phyloP scores from a whole-genome alignment of 2,113 vertebrate genomes.

The Chelonoidis abingdonii region DNA sequence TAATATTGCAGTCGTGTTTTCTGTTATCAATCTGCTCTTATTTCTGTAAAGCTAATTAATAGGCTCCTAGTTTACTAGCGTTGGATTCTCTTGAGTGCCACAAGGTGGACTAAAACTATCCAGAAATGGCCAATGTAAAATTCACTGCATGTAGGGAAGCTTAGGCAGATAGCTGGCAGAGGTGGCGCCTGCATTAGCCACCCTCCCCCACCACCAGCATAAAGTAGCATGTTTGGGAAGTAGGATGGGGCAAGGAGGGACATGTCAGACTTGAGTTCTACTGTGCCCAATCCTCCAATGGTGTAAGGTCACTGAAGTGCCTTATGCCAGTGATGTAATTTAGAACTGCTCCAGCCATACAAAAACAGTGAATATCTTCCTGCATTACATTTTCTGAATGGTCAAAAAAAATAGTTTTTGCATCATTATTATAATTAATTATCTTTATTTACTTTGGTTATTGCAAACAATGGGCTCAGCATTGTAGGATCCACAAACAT shows the following conservation, averaged over 20 bases:
- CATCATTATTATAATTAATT: constrained; percentile 51
- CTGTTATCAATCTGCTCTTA: neutral
- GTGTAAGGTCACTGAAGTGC: neutral
- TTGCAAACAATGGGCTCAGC: constrained; percentile 67
- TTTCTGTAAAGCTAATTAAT: neutral
- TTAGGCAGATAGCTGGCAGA: neutral
- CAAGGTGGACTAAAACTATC: neutral
- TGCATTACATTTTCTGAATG: constrained; percentile 55
- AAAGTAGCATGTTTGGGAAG: neutral
- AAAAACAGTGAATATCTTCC: constrained; percentile 26
- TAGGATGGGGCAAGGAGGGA: too few species aligned
- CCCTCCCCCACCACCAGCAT: neutral
- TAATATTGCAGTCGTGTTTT: neutral
- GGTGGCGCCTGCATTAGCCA: neutral
- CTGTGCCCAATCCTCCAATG: neutral
- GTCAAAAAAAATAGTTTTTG: constrained; percentile 50
- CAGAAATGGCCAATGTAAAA: neutral
- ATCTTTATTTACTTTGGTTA: constrained; percentile 14
- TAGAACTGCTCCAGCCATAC: neutral
- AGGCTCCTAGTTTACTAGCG: neutral
- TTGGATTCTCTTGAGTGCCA: neutral
- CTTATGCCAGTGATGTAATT: neutral
- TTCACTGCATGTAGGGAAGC: neutral
- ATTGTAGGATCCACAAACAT: constrained; percentile 68
- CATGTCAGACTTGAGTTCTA: neutral